Base-by-base conservation (phyloP, 2,797 vertebrate genomes). In the Falco berigora region DNA sequence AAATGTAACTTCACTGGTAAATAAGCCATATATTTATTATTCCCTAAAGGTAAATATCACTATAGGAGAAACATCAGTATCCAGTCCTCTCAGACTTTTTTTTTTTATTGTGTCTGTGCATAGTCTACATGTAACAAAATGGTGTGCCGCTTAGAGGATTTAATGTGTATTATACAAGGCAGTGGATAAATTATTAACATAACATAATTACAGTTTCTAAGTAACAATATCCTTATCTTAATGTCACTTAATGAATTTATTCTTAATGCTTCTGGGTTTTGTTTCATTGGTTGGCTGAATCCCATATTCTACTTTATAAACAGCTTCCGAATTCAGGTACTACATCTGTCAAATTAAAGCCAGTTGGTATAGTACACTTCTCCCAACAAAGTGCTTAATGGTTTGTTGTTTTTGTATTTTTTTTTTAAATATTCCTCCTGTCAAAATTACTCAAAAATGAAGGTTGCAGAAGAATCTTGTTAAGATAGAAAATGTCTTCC, bases 391-490 rank as follows among this genome's bases (percentile, higher is more conserved):
- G 27, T 77, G 12, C 38, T 76, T 42, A 27, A 69, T 73, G 19
- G 2, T 19, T 52, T 32, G 16, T 21, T 46, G 44, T n/a, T 1
- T n/a, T 46, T 36, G 2, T 4, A 7, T 25, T 14, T 1, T 12
- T 10, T 20, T 47, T 68, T 62, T 8, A 3, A 44, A 12, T 88
- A 46, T 46, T 76, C 12, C 9, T 83, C 38, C 36, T 64, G n/a
- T 42, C 18, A 75, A 84, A 81, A 52, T 53, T 78, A 55, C 11
- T 84, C 18, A 59, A 38, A 91, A 81, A 22, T n/a, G 5, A 77
- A 91, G n/a, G 10, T 46, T 80, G 34, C 18, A 67, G 32, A 74
- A 71, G 22, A 84, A 66, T 24, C 22, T 59, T 42, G 19, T 69
- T 68, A 52, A 71, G 53, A 20, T 19, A 69, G 52, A 85, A 90